Evolutionary conservation across 2,797 vertebrate species (phyloP).

Genomic region (Sternarchorhynchus goeldii): DNA sequence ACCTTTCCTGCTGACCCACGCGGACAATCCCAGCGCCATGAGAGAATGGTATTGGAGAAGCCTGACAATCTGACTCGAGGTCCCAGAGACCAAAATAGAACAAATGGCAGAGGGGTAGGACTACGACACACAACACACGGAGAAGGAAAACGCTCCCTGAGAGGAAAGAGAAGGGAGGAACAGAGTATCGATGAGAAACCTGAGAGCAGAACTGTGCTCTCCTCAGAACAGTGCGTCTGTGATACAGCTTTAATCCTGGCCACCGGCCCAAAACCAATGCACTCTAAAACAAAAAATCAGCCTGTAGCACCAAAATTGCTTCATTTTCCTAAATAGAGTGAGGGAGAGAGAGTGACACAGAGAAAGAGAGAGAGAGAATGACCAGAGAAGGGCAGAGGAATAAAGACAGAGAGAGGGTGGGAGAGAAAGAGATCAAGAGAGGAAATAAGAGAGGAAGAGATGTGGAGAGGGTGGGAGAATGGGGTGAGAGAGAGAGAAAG

Average conservation of each 20-base stretch:
- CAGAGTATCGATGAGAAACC: conserved; percentile 56
- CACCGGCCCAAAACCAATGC: conserved; percentile 59
- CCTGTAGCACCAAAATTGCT: conserved; percentile 53
- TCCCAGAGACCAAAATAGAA: conserved; percentile 36
- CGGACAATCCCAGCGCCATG: background rate
- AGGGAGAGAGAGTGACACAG: background rate
- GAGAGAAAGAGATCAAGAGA: conserved; percentile 47
- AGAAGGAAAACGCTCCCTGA: conserved; percentile 55
- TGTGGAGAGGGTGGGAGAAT: background rate
- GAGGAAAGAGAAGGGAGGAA: conserved; percentile 47
- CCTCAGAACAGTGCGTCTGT: conserved; percentile 63
- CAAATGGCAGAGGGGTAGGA: conserved; percentile 12
- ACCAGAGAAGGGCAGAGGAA: background rate
- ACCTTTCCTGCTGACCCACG: conserved; percentile 64
- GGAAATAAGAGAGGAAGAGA: conserved; percentile 48
- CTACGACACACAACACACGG: conserved; percentile 63
- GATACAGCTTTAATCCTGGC: conserved; percentile 68
- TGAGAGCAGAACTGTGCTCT: conserved; percentile 69
- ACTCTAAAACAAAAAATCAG: conserved; percentile 37
- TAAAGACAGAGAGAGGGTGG: conserved; percentile 34
- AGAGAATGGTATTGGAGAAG: background rate
- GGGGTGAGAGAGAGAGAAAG: background rate
- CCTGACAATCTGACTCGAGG: conserved; percentile 16
- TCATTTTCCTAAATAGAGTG: background rate
- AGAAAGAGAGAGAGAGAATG: background rate